Evolutionary conservation across 2,888 invertebrate species (phyloP), one percentile per base, ranked within the genome.

Genomic region (Sinotaia quadrata): DNA sequence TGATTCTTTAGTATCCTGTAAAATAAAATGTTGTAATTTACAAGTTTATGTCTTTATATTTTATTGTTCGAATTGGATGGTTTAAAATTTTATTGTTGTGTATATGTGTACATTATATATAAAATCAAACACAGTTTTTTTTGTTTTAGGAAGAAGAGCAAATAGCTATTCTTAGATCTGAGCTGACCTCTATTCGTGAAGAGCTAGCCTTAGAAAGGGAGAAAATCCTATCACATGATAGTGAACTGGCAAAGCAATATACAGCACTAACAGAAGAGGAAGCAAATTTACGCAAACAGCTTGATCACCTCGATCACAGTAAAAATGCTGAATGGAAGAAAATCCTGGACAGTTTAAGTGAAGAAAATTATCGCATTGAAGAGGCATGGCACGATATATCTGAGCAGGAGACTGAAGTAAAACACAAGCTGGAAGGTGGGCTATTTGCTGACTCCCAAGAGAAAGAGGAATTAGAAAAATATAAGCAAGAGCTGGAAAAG

Each of bases 401-500:
- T 4, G 71, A 82, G 41, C 62, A 73, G 57, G 70, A 70, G 31
- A 10, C 60, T n/a, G 57, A 21, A 29, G 67, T 63, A 27, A 79
- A 71, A 58, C 67, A 36, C 69, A 73, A 29, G 74, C 80, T 54
- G 77, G 79, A 57, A 76, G 75, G 54, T 74, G 80, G 27, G 76
- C 76, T 75, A 69, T 73, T 56, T 21, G 8, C 58, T 49, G 73
- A 57, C 59, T 76, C 72, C 36, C 71, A 72, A 18, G 80, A 81
- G 66, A 78, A 74, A 37, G 62, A 69, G n/a, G 74, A 77, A 33
- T 71, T 78, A 36, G 71, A 77, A 59, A 41, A 60, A 2, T 78
- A 81, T 29, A 72, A 75, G 52, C 70, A 74, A 5, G 79, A 84
- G 56, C 67, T 85, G 59, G 75, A 78, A 34, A 73, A 75, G 52